Percentiles rank a stretch among this genome's conserved stretches.
Conservation (phyloP, 2,113 vertebrate species). For the Oceanites oceanicus region DNA sequence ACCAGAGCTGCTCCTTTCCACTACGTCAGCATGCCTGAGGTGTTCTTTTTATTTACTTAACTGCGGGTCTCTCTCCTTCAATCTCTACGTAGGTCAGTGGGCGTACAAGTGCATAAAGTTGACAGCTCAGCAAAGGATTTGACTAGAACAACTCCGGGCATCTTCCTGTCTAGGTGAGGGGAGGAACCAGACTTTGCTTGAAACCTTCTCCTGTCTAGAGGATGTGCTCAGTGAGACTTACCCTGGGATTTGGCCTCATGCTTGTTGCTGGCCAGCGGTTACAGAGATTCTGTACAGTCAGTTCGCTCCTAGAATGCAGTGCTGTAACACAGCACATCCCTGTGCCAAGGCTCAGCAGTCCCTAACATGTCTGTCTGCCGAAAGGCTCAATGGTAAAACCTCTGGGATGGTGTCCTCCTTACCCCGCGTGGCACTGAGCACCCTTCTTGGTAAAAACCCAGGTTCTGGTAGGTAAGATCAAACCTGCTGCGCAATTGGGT, state of each 20-base stretch:
- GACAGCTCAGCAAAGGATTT: conserved; percentile 43
- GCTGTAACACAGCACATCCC: neutral
- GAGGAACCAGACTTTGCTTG: neutral
- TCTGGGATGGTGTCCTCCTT: neutral
- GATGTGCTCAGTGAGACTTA: neutral
- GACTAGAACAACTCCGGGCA: neutral
- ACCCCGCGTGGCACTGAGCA: rapidly evolving
- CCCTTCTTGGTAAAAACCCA: rapidly evolving
- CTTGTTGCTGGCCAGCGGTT: neutral
- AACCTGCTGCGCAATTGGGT: neutral
- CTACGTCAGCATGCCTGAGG: neutral
- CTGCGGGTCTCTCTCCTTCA: neutral
- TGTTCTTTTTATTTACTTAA: neutral
- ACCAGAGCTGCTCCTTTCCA: conserved; percentile 50
- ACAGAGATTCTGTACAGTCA: neutral
- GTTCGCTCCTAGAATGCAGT: neutral
- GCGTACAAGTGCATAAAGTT: conserved; percentile 32
- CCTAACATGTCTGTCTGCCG: neutral
- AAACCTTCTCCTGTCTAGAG: neutral
- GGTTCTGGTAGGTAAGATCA: neutral
- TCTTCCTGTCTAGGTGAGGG: conserved; percentile 43
- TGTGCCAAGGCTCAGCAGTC: neutral
- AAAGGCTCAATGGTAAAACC: neutral
- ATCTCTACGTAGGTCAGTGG: conserved; percentile 38
- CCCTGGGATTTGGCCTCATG: neutral